Conservation (phyloP, 2,888 invertebrate genomes). For the Caenorhabditis japonica region DNA sequence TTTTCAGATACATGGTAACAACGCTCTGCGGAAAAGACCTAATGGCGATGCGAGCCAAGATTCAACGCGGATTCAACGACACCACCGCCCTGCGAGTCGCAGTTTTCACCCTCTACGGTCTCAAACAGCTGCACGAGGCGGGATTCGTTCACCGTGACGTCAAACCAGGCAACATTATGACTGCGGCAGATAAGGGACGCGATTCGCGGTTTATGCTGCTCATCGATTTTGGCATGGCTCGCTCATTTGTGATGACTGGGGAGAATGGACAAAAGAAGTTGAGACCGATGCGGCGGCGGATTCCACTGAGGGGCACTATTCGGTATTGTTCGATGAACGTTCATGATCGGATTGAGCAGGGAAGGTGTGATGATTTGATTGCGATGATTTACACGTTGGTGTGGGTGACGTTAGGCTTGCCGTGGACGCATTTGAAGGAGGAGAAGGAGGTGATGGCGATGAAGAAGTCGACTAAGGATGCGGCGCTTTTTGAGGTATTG, state of each 20-base stretch:
- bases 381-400: conserved; percentile 50
- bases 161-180: conserved; percentile 53
- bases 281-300: conserved; percentile 31
- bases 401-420: conserved; percentile 40
- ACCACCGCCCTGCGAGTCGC: conserved; percentile 38
- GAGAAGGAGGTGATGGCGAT: conserved; percentile 43
- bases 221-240: conserved; percentile 56
- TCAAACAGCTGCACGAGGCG: conserved; percentile 46
- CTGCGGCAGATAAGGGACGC: conserved; percentile 20
- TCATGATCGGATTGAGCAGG: conserved; percentile 45
- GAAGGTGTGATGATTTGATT: conserved; percentile 42
- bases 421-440: conserved; percentile 44
- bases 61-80: conserved; percentile 53
- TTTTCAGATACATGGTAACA: conserved; percentile 50
- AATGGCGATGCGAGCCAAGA: conserved; percentile 41
- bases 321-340: conserved; percentile 54
- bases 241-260: conserved; percentile 39
- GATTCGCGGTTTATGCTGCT: conserved; percentile 33
- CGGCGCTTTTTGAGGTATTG: conserved; percentile 34
- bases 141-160: conserved; percentile 52
- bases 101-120: conserved; percentile 45
- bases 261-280: conserved; percentile 31
- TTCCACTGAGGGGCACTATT: conserved; percentile 49
- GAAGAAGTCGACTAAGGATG: conserved; percentile 45
- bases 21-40: conserved; percentile 47